Evolutionary conservation across 2,113 vertebrate genomes (phyloP), one percentile per base, ranked within the genome.

Genomic region (Oncorhynchus masou): DNA sequence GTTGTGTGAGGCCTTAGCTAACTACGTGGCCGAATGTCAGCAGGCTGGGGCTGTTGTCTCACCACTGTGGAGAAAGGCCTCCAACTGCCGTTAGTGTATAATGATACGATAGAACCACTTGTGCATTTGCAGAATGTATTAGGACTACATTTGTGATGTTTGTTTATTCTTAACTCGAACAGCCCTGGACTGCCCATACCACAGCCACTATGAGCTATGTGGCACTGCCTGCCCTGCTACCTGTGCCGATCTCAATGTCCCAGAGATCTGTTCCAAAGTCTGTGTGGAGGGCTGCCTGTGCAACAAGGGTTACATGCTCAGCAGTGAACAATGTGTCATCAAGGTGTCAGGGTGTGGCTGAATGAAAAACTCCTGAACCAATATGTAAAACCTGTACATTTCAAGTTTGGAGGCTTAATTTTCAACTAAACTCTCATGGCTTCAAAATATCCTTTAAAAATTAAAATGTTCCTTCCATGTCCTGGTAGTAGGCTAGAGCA

Each of bases 1-100:
- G 57, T 85, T 93, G 2, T 96, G 94, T 86, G 85, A 88, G 73
- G 86, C 89, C 0, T 82, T 96, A 74, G 85, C 86, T 11, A 77
- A 87, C 0, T 96, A 95, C 0, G 86, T 87, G 0, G 57, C 78
- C 0, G 78, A 79, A 0, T 96, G 94, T 78, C 83, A 54, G 73
- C 82, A 89, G 0, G 60, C 22, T 0, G 90, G 92, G 0, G 74
- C 85, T 0, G 0, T 7, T 0, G 87, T 95, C 4, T 24, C 81
- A 0, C 49, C 74, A 2, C 84, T 93, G 54, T 95, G 95, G 95
- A 91, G 91, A 79, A 66, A 79, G 0, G 84, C 89, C 0, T 68
- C 91, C 0, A 86, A 88, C 3, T 96, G 95, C 71, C 48, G 93
- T 96, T 81, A 94, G 93, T 45, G 39, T 11, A 45, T 45, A 45